These are phyloP conservation scores for Phymatocera aterrima DNA, from an alignment of 2,888 invertebrate species.

Conservation along the genomic window DNA sequence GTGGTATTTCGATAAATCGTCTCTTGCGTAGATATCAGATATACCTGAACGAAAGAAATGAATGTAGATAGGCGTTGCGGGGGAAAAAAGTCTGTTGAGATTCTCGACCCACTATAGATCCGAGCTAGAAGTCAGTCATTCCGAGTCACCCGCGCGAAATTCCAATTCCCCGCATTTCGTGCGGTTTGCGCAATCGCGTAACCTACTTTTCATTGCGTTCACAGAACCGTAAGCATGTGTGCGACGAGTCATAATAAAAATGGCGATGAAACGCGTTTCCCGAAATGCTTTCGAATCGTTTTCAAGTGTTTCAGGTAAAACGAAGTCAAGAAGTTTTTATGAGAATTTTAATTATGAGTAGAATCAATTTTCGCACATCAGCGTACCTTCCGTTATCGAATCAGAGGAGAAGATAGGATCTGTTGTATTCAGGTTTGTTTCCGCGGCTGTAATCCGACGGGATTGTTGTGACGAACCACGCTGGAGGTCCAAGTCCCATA, in stretches of 20 bases:
- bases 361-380: too few relatives aligned
- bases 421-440: slow-evolving; percentile 53
- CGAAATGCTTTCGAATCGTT: background rate
- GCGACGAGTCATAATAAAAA: background rate
- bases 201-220: slow-evolving; percentile 40
- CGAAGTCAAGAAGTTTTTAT: background rate
- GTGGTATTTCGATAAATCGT: background rate
- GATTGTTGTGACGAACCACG: slow-evolving; percentile 48
- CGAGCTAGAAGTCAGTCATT: background rate
- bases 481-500: slow-evolving; percentile 85
- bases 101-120: background rate
- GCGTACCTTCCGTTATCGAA: slow-evolving; percentile 67
- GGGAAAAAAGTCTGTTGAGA: background rate
- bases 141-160: slow-evolving; percentile 12
- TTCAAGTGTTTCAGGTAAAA: background rate
- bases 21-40: background rate
- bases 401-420: slow-evolving; percentile 62
- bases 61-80: background rate
- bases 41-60: background rate
- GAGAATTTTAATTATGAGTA: too few relatives aligned
- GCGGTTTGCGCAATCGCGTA: slow-evolving; percentile 39
- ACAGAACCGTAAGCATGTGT: slow-evolving; percentile 13
- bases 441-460: slow-evolving; percentile 30
- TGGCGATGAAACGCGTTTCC: background rate
- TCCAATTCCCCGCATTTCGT: background rate